Conservation (phyloP, 64 coral and sea anemone species). For the Acropora yongei region DNA sequence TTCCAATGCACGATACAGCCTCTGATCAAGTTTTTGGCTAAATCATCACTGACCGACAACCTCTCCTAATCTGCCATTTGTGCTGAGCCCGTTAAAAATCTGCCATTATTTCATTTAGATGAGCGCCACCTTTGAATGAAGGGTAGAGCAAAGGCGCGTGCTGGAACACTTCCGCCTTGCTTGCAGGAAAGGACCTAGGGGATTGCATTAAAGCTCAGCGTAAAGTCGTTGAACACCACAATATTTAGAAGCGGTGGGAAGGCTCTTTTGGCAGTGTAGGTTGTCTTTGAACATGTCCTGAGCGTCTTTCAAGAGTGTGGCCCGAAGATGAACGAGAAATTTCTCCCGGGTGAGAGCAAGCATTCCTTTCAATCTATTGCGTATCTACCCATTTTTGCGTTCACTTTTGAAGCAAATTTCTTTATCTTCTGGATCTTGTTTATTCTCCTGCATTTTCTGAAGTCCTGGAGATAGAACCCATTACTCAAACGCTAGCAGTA, state of each 20-base stretch:
- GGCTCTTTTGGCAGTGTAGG: conserved; percentile 49
- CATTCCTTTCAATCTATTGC: conserved; percentile 64
- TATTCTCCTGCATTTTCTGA: conserved; percentile 34
- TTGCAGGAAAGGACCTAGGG: conserved; percentile 47
- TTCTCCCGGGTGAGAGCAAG: conserved; percentile 15
- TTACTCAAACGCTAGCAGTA: background rate
- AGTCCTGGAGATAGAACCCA: background rate
- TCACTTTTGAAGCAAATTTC: conserved; percentile 20
- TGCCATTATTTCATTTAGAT: conserved; percentile 27
- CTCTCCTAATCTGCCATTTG: conserved; percentile 17
- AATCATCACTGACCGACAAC: background rate
- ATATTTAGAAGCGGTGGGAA: conserved; percentile 72
- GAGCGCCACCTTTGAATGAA: conserved; percentile 24
- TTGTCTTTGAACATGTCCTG: conserved; percentile 50
- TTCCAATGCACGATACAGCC: conserved; percentile 62
- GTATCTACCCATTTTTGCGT: conserved; percentile 39
- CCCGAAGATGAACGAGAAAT: conserved; percentile 56
- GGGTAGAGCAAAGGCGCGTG: conserved; percentile 4
- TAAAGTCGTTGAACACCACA: conserved; percentile 52
- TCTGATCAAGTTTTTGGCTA: background rate
- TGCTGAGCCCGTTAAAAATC: conserved; percentile 54
- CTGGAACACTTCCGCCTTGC: conserved; percentile 58
- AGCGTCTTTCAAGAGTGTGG: conserved; percentile 50
- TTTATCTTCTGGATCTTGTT: conserved; percentile 23
- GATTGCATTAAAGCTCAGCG: conserved; percentile 22